A percentile compares a stretch with the other conserved stretches of the same genome.
phyloP scores from a whole-genome alignment of 2,888 invertebrate species.

The Xestobium rufovillosum region DNA sequence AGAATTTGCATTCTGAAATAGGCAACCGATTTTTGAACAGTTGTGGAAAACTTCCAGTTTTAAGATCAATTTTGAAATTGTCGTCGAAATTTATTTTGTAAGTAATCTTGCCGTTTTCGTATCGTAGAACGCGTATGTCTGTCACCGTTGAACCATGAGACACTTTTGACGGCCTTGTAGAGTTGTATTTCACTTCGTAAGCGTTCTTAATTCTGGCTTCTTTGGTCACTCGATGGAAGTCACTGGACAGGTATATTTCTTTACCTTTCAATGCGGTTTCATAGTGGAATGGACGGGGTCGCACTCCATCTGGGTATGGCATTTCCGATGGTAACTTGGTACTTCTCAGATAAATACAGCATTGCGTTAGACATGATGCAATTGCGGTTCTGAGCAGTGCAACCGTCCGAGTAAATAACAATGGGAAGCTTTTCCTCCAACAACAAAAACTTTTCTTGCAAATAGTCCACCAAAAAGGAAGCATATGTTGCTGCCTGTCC shows the following conservation, averaged over 20 bases:
- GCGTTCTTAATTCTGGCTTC: conserved; percentile 13
- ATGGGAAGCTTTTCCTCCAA: conserved; percentile 12
- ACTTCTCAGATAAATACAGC: conserved; percentile 21
- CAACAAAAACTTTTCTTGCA: conserved; percentile 7
- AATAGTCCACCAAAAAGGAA: conserved; percentile 6
- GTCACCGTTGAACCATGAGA: conserved; percentile 8
- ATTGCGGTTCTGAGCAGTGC: conserved; percentile 27
- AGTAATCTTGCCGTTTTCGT: too few species aligned
- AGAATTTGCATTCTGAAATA: conserved; percentile 11
- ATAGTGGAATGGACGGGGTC: conserved; percentile 27
- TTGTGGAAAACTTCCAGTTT: conserved; percentile 8
- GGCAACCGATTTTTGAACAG: conserved; percentile 8
- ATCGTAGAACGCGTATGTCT: conserved; percentile 11
- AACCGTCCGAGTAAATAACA: conserved; percentile 28
- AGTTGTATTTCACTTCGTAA: conserved; percentile 12
- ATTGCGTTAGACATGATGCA: conserved; percentile 27
- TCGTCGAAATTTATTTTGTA: conserved; percentile 13
- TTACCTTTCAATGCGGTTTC: conserved; percentile 23
- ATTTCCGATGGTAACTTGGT: conserved; percentile 22
- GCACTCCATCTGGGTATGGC: conserved; percentile 29
- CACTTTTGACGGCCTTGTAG: conserved; percentile 14
- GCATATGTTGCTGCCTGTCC: conserved; percentile 5
- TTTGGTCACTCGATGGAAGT: conserved; percentile 20
- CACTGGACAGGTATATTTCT: conserved; percentile 23
- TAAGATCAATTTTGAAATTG: conserved; percentile 9